Evolutionary conservation across 2,797 vertebrate genomes (phyloP).

Genomic region (Picus viridis): DNA sequence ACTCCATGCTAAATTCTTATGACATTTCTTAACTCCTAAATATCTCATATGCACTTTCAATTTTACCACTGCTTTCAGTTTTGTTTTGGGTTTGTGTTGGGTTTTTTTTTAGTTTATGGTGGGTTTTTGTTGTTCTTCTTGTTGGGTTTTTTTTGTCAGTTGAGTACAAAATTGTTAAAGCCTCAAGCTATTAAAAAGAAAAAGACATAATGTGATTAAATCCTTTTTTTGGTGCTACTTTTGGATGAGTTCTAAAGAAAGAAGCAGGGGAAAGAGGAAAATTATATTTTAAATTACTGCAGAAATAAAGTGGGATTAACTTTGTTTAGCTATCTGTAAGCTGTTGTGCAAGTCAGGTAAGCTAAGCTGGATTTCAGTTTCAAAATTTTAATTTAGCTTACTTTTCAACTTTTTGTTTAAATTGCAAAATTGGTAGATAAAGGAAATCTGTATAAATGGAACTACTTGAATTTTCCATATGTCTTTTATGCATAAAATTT

Average conservation of each 20-base stretch:
- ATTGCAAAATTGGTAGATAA: background rate
- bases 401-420: background rate
- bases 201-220: no score
- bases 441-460: background rate
- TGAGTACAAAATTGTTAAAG: background rate
- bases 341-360: background rate
- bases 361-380: background rate
- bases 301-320: background rate
- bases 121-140: background rate
- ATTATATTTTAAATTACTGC: background rate
- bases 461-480: background rate
- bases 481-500: background rate
- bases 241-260: background rate
- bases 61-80: background rate
- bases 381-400: slow-evolving; percentile 4
- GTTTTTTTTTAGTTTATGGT: background rate
- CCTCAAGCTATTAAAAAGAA: background rate
- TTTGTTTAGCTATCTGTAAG: background rate
- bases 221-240: background rate
- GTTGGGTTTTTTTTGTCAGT: background rate
- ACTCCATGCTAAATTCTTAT: background rate
- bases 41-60: background rate
- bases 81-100: no score
- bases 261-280: background rate
- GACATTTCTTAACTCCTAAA: background rate